Evolutionary conservation across 2,888 invertebrate genomes (phyloP), one percentile per base, ranked within the genome.

Genomic region (Sussaba pulchella): DNA sequence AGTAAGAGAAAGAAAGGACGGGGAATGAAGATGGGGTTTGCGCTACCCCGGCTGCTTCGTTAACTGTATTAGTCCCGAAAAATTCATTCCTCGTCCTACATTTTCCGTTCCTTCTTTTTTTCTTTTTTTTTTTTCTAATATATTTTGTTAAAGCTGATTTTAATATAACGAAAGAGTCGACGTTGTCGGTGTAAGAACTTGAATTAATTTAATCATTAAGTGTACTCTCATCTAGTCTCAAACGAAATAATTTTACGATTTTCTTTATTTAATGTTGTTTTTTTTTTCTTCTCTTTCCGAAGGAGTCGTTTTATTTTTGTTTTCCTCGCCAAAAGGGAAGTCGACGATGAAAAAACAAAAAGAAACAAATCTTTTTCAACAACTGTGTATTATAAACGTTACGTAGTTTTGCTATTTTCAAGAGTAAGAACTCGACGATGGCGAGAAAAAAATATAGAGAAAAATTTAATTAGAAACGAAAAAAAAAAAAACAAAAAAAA

Each of bases 141-240:
- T 79, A 84, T 85, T 85, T 87, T 83, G 85, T 86, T 85, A 85
- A 83, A 85, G 63, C 43, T 76, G 81, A 85, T 83, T 82, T 74
- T 85, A 84, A 85, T 84, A 78, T 83, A 85, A 85, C 19, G 47
- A 84, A 59, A 63, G 21, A 61, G 59, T 24, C 41, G 26, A 52
- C 63, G 66, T 57, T 64, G 67, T 41, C 41, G 72, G 59, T 45
- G 75, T 61, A 75, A 61, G 26, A 45, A 75, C 61, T 75, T 71
- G 79, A 80, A 64, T 73, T 79, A 71, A 76, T 74, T 79, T 81
- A 82, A 81, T 59, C 43, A 59, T 75, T 82, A 82, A 82, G 69
- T 71, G 24, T 57, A 81, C 74, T 78, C 70, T 79, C 77, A 82
- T 84, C 84, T 84, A 84, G 84, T 84, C 84, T 79, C 72, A 79